A percentile compares a stretch with the other conserved stretches of the same genome.
Evolutionary conservation across 2,797 vertebrate species (phyloP).

Genomic region (Xerus rutilus): DNA sequence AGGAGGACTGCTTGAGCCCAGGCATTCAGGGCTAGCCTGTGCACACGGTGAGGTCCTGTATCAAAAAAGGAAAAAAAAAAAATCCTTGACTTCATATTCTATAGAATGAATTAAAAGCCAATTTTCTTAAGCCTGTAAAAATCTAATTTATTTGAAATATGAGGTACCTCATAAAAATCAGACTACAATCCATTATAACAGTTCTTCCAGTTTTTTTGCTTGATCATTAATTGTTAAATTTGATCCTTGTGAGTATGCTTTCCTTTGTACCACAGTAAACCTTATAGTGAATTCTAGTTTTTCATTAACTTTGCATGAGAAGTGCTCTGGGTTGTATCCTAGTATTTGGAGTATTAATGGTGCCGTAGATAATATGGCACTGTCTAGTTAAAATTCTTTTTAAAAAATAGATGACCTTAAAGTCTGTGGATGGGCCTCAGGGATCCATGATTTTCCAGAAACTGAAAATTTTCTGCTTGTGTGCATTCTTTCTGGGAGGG

Average conservation of each 20-base stretch:
- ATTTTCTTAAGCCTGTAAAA: conserved; percentile 2
- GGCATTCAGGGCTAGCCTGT: not conserved
- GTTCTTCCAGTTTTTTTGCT: conserved; percentile 20
- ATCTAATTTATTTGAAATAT: conserved; percentile 17
- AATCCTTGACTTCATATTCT: conserved; percentile 4
- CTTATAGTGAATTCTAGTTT: not conserved
- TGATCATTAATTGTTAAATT: conserved; percentile 17
- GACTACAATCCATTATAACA: not conserved
- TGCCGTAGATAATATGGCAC: not conserved
- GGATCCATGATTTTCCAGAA: not conserved
- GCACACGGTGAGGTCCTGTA: not conserved
- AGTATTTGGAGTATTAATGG: conserved; percentile 12
- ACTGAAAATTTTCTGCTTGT: not conserved
- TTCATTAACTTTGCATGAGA: conserved; percentile 3
- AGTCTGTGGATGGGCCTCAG: not conserved
- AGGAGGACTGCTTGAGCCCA: not conserved
- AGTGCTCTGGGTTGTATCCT: conserved; percentile 16
- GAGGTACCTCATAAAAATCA: not conserved
- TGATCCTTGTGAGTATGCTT: conserved; percentile 1
- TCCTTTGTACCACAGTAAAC: not conserved
- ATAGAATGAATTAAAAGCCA: conserved; percentile 52
- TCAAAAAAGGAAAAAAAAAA: not conserved
- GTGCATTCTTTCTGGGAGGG: not conserved
- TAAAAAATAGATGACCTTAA: not conserved
- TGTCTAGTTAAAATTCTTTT: conserved; percentile 53